Conservation (phyloP, 2,888 invertebrate genomes). For the Torymus aiolomorphi region DNA sequence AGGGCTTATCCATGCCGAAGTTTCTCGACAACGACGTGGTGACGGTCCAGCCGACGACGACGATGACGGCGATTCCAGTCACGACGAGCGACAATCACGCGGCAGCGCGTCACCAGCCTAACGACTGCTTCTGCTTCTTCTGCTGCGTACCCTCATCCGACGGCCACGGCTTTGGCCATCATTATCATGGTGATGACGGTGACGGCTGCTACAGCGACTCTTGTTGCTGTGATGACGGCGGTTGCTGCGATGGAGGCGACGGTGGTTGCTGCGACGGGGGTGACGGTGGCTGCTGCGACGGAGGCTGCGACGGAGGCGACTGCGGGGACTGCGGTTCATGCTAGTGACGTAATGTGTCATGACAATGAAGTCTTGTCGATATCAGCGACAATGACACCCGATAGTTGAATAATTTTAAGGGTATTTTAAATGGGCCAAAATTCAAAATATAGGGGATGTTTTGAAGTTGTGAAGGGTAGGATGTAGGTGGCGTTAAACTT, state of each 20-base stretch:
- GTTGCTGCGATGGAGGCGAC: neutral
- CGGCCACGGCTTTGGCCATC: no score
- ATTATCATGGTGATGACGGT: neutral
- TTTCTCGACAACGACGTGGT: neutral
- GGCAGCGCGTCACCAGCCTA: neutral
- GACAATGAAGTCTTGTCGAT: no score
- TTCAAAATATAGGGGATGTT: no score
- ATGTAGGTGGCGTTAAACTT: no score
- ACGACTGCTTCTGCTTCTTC: neutral
- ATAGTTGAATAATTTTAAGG: no score
- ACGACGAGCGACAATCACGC: neutral
- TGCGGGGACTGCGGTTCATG: neutral
- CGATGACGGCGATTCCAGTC: neutral
- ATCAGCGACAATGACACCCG: no score
- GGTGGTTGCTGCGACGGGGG: neutral
- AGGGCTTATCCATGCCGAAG: neutral
- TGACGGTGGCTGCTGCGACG: no score
- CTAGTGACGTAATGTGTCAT: no score
- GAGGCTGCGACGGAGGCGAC: neutral
- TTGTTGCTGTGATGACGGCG: neutral
- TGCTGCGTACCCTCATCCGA: neutral
- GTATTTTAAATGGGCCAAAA: no score
- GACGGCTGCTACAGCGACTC: neutral
- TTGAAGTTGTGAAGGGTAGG: no score
- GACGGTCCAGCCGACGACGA: slow-evolving; percentile 6